Conservation (phyloP, 2,888 invertebrate genomes). For the Cryptops parisi region DNA sequence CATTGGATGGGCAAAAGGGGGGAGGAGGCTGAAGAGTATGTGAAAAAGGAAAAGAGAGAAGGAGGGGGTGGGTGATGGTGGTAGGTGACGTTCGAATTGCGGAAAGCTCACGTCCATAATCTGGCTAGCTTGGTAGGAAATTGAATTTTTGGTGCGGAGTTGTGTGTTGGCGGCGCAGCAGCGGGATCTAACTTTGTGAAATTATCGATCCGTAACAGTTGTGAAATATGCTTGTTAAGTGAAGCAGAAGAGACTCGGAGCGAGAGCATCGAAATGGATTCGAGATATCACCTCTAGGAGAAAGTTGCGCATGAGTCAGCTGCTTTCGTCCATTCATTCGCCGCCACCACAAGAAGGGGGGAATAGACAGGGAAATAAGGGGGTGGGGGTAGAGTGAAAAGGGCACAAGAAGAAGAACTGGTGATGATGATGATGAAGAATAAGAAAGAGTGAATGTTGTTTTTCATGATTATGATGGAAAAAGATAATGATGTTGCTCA, state of each 20-base stretch:
- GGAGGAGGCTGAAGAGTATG: neutral
- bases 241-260: slow-evolving; percentile 11
- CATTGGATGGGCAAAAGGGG: neutral
- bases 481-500: too few species aligned
- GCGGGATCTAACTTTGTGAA: slow-evolving; percentile 15
- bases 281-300: slow-evolving; percentile 12
- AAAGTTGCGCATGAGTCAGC: slow-evolving; percentile 12
- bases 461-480: too few species aligned
- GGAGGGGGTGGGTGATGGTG: neutral
- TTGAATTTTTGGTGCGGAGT: slow-evolving; percentile 9
- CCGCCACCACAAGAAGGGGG: too few species aligned
- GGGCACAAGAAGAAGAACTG: neutral
- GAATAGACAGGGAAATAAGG: slow-evolving; percentile 9
- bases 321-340: slow-evolving; percentile 12
- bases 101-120: slow-evolving; percentile 11
- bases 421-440: too few species aligned
- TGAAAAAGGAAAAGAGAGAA: neutral
- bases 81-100: slow-evolving; percentile 5
- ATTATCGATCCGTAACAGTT: slow-evolving; percentile 14
- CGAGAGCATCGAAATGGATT: slow-evolving; percentile 14
- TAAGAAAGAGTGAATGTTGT: too few species aligned
- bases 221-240: slow-evolving; percentile 15
- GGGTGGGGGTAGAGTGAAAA: slow-evolving; percentile 3
- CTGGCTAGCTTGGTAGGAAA: slow-evolving; percentile 12
- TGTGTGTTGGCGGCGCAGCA: slow-evolving; percentile 2